phyloP scores from a whole-genome alignment of 2,113 vertebrate genomes.

The Sinocyclocheilus anshuiensis region DNA sequence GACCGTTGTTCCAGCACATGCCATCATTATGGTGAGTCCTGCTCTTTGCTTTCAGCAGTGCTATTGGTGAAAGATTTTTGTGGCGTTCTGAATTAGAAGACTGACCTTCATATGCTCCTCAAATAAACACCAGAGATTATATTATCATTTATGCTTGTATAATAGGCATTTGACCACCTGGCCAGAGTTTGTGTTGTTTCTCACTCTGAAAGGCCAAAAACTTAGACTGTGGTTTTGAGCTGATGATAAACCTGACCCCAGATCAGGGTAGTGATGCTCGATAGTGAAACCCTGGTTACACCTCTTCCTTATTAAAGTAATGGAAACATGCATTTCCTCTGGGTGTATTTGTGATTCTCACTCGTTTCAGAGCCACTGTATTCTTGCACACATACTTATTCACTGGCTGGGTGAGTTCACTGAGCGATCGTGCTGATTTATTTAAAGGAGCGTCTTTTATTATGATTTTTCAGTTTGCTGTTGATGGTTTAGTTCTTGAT shows the following conservation, averaged over 20 bases:
- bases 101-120: not conserved
- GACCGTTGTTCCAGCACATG: not conserved
- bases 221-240: not conserved
- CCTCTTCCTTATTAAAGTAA: constrained; percentile 25
- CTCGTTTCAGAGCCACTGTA: not conserved
- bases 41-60: not conserved
- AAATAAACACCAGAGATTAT: not conserved
- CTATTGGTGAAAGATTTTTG: not conserved
- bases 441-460: not conserved
- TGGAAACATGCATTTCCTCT: constrained; percentile 16
- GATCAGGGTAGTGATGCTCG: not conserved
- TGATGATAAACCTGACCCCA: not conserved
- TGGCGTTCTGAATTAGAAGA: not conserved
- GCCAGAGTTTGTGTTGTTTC: not conserved
- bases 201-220: not conserved
- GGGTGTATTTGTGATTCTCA: not conserved
- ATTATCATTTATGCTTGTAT: not conserved
- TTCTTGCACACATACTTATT: too few relatives aligned
- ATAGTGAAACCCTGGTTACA: constrained; percentile 11
- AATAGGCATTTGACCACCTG: not conserved
- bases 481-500: not conserved
- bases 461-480: not conserved
- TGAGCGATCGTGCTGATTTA: too few relatives aligned
- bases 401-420: not conserved
- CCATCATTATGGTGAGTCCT: not conserved